Evolutionary conservation across 2,113 vertebrate genomes (phyloP), one percentile per base, ranked within the genome.

Genomic region (Corydoras sp.): DNA sequence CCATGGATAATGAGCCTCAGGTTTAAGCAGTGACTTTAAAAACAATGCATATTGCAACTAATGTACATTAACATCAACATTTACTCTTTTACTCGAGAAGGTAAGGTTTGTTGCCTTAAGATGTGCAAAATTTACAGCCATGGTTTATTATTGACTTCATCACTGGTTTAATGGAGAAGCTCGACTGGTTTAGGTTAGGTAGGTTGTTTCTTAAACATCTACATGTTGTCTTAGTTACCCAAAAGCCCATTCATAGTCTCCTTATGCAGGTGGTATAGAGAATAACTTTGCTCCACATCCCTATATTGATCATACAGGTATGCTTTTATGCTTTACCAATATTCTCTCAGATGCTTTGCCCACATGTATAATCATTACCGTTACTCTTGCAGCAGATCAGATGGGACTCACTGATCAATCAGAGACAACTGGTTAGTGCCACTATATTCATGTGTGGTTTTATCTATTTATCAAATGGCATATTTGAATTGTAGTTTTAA

Each of bases 161-260:
- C 74, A 64, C 83, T n/a, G 70, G 82, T 50, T 67, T 86, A 15
- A 85, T 86, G 77, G 83, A 87, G 88, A 74, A 72, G 78, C 65
- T 18, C 58, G 43, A 2, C n/a, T 12, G 35, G 54, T 8, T 1
- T 10, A 62, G 12, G 3, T 3, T n/a, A 11, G 15, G 0, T 12
- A 10, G 31, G 12, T 11, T 72, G 10, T 2, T n/a, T 9, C 12
- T 10, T 8, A 43, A 64, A 35, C 54, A 11, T 24, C 10, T 2
- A 14, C 30, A 13, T 3, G 9, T 5, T 4, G 5, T 53, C 15
- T 69, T 14, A 10, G 3, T 55, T 68, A 18, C 11, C 12, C 56
- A 11, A 58, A 56, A 55, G 2, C 31, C 4, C 29, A 43, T 18
- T 72, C n/a, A 32, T 30, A 32, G n/a, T 75, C 9, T 72, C 65